A percentile compares a stretch with the other conserved stretches of the same genome.
Conservation (phyloP, 2,888 invertebrate genomes). For the Cylloceria caligata region DNA sequence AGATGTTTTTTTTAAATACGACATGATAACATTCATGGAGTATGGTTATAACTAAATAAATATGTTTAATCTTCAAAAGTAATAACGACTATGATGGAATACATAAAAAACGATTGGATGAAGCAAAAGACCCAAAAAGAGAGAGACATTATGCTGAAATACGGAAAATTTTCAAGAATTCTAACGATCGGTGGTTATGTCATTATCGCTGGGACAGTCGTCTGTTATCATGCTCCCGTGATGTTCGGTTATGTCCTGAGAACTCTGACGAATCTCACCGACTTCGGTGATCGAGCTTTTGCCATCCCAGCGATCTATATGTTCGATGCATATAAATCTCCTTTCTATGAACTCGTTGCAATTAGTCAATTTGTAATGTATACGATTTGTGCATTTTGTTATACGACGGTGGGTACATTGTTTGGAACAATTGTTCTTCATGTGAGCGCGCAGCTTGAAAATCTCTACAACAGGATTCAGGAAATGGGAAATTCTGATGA, state of each 20-base stretch:
- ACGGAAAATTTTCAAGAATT: constrained; percentile 50
- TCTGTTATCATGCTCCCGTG: constrained; percentile 44
- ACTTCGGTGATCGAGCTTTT: constrained; percentile 49
- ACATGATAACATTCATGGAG: no score
- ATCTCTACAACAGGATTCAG: constrained; percentile 32
- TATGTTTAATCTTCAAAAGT: constrained; percentile 6
- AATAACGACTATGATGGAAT: constrained; percentile 35
- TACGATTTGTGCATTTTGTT: constrained; percentile 48
- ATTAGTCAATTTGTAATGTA: constrained; percentile 45
- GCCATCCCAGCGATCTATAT: constrained; percentile 53
- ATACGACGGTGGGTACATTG: constrained; percentile 59
- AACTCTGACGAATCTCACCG: constrained; percentile 61
- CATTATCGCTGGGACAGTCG: constrained; percentile 25
- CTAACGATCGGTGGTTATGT: constrained; percentile 54
- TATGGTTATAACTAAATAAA: no score
- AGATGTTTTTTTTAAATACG: no score
- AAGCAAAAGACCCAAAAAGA: constrained; percentile 43
- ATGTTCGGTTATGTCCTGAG: constrained; percentile 49
- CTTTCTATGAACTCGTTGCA: constrained; percentile 59
- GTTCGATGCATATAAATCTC: constrained; percentile 49
- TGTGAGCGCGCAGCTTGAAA: no score
- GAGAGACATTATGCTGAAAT: constrained; percentile 56
- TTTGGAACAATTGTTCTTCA: constrained; percentile 62
- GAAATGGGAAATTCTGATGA: no score
- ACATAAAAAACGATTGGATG: constrained; percentile 58